phyloP scores from a whole-genome alignment of 2,888 invertebrate species.

The Synergus gifuensis region DNA sequence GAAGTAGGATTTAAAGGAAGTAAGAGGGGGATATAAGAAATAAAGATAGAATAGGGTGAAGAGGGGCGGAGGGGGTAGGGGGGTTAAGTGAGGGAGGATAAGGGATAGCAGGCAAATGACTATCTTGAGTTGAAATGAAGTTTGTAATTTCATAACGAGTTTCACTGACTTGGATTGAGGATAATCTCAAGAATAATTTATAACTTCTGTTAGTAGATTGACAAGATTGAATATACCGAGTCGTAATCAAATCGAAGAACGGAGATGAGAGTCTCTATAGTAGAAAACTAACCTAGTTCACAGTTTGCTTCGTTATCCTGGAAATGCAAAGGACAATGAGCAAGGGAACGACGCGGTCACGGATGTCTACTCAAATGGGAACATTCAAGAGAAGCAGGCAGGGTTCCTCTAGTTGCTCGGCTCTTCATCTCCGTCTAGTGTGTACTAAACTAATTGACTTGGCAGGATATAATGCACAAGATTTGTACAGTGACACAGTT shows the following conservation, averaged over 20 bases:
- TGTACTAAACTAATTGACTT: conserved; percentile 30
- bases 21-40: too few species aligned
- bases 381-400: not conserved
- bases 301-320: conserved; percentile 28
- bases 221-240: not conserved
- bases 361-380: conserved; percentile 16
- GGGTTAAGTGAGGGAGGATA: too few species aligned
- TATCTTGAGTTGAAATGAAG: too few species aligned
- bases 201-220: not conserved
- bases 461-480: conserved; percentile 7
- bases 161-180: not conserved
- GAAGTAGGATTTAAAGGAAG: too few species aligned
- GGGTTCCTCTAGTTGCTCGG: not conserved
- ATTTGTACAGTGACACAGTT: conserved; percentile 27
- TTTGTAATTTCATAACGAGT: too few species aligned
- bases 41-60: too few species aligned
- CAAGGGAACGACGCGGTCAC: conserved; percentile 8
- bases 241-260: not conserved
- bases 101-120: too few species aligned
- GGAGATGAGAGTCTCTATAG: not conserved
- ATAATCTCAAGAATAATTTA: not conserved
- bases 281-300: conserved; percentile 6
- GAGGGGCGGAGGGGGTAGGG: too few species aligned
- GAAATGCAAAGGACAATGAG: conserved; percentile 27
- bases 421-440: not conserved